phyloP scores from a whole-genome alignment of 2,797 vertebrate genomes.

The Nyctalus aviator region DNA sequence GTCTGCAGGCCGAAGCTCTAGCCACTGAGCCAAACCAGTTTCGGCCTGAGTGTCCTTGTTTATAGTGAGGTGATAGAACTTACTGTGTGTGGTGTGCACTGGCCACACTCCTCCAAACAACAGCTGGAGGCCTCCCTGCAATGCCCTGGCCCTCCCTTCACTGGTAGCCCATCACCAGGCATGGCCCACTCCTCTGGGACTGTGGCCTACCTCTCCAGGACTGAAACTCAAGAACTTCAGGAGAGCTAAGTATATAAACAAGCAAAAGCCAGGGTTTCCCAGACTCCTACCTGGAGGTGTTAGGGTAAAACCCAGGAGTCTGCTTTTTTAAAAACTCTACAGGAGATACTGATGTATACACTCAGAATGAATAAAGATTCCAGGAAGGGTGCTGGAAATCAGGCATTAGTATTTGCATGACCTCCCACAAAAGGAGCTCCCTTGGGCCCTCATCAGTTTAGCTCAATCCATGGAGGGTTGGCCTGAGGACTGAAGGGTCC shows the following conservation, averaged over 20 bases:
- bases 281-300: background rate
- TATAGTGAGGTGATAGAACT: background rate
- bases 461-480: too few relatives aligned
- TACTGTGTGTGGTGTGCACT: rapidly evolving
- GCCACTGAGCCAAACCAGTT: too few relatives aligned
- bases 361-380: background rate
- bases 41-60: background rate
- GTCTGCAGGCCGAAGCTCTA: too few relatives aligned
- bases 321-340: background rate
- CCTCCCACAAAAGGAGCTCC: background rate
- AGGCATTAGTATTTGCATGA: background rate
- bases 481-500: too few relatives aligned
- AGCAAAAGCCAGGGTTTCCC: background rate
- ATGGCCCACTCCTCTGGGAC: too few relatives aligned
- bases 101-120: background rate
- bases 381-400: background rate
- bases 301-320: background rate
- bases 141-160: background rate
- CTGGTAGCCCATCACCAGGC: background rate
- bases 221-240: background rate
- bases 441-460: background rate
- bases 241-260: background rate
- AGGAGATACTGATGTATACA: background rate
- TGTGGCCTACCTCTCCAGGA: background rate
- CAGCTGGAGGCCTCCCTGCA: background rate